These are phyloP conservation scores for Cantharis rufa DNA, from an alignment of 2,888 invertebrate genomes.

Conservation along the genomic window DNA sequence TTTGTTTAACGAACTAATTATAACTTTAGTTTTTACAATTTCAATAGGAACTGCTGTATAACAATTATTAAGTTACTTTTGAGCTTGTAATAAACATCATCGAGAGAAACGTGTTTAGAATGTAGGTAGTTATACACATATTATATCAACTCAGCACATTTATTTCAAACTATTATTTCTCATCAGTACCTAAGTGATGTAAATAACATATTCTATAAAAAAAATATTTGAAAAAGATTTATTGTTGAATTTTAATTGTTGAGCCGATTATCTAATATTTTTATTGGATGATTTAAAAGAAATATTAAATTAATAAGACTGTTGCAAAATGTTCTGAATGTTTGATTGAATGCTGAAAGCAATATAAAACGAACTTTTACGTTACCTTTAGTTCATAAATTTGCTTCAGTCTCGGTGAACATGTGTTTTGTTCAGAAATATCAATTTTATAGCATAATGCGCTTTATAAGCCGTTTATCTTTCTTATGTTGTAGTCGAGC, in stretches of 20 bases:
- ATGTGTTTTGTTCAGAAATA: conserved; percentile 21
- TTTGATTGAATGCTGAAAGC: conserved; percentile 11
- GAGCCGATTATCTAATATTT: not conserved
- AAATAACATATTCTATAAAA: no score
- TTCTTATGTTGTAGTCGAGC: conserved; percentile 4
- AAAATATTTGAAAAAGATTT: no score
- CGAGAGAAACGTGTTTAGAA: not conserved
- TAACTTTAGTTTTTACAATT: not conserved
- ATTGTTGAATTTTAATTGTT: not conserved
- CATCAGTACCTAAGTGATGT: no score
- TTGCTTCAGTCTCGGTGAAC: conserved; percentile 19
- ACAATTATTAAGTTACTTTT: not conserved
- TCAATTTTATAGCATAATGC: conserved; percentile 20
- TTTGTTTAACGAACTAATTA: not conserved
- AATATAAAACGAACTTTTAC: conserved; percentile 22
- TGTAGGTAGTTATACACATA: not conserved
- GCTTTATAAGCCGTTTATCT: conserved; percentile 14
- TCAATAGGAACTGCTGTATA: not conserved
- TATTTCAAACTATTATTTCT: no score
- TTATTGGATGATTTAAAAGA: not conserved
- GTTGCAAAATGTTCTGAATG: not conserved
- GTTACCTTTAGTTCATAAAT: conserved; percentile 24
- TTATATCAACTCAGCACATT: not conserved
- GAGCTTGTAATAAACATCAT: not conserved
- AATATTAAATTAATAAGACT: not conserved